phyloP scores from a whole-genome alignment of 1,140 invertebrate genomes.

The Drosophila subobscura region DNA sequence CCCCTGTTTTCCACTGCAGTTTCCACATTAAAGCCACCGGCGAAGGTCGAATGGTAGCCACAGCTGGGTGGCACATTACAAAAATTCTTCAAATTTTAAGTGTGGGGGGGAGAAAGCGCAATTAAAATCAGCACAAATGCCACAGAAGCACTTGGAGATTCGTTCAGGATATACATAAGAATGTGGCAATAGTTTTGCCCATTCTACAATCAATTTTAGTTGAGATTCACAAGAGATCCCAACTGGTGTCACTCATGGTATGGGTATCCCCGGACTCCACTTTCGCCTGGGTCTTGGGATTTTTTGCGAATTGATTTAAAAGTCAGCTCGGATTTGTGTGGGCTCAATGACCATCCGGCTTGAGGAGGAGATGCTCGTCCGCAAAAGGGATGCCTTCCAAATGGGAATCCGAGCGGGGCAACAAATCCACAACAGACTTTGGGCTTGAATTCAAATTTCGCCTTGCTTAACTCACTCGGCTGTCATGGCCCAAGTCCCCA shows the following conservation, averaged over 20 bases:
- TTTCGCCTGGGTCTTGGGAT: background rate
- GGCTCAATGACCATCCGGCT: slow-evolving; percentile 15
- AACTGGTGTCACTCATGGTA: no score
- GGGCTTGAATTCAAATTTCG: slow-evolving; percentile 32
- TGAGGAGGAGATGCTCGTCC: slow-evolving; percentile 12
- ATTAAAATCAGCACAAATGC: slow-evolving; percentile 30
- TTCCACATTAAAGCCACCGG: slow-evolving; percentile 34
- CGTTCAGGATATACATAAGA: no score
- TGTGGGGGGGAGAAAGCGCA: slow-evolving; percentile 23
- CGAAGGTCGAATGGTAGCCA: slow-evolving; percentile 32
- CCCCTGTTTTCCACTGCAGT: slow-evolving; percentile 22
- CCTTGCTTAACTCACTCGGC: slow-evolving; percentile 33
- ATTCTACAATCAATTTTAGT: no score
- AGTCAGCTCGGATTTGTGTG: slow-evolving; percentile 36
- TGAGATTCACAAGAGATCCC: no score
- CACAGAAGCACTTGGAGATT: background rate
- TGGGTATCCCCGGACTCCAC: no score
- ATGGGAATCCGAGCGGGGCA: slow-evolving; percentile 11
- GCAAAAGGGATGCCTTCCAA: slow-evolving; percentile 17
- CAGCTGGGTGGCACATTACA: slow-evolving; percentile 32
- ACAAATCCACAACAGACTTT: slow-evolving; percentile 11
- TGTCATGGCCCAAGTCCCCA: slow-evolving; percentile 31
- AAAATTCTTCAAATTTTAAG: slow-evolving; percentile 26
- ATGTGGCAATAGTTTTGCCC: no score
- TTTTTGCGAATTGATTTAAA: slow-evolving; percentile 31